Evolutionary conservation across 2,113 vertebrate genomes (phyloP).

Genomic region (Pardalotus punctatus): DNA sequence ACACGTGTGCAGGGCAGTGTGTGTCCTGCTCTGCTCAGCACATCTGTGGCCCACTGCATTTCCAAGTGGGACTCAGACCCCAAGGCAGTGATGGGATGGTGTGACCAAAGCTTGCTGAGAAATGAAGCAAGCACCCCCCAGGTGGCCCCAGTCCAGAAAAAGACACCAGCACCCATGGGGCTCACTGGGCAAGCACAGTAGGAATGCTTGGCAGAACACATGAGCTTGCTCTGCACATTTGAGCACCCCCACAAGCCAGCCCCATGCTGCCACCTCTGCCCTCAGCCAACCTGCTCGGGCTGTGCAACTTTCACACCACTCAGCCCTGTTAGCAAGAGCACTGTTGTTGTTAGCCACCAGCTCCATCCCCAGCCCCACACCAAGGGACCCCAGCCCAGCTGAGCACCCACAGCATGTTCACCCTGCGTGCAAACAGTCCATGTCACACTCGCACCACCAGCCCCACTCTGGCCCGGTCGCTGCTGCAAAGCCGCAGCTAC

Average conservation of each 20-base stretch:
- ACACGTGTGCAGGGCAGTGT: accelerated
- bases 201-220: neutral
- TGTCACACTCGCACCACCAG: accelerated
- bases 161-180: neutral
- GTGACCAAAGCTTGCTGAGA: neutral
- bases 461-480: neutral
- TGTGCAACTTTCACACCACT: accelerated
- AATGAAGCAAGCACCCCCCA: neutral
- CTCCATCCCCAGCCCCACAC: accelerated
- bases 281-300: neutral
- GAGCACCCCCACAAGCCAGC: neutral
- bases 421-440: accelerated
- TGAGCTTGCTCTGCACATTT: neutral
- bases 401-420: neutral
- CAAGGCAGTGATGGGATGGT: neutral
- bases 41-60: accelerated
- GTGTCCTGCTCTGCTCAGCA: neutral
- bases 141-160: accelerated
- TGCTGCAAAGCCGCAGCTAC: slow-evolving; percentile 24
- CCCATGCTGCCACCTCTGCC: neutral
- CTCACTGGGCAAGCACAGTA: neutral
- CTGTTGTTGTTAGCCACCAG: accelerated
- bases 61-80: neutral
- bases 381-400: accelerated
- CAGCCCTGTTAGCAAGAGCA: neutral